Base-by-base conservation (phyloP, 2,888 invertebrate genomes). In the Leucophenga maculata region DNA sequence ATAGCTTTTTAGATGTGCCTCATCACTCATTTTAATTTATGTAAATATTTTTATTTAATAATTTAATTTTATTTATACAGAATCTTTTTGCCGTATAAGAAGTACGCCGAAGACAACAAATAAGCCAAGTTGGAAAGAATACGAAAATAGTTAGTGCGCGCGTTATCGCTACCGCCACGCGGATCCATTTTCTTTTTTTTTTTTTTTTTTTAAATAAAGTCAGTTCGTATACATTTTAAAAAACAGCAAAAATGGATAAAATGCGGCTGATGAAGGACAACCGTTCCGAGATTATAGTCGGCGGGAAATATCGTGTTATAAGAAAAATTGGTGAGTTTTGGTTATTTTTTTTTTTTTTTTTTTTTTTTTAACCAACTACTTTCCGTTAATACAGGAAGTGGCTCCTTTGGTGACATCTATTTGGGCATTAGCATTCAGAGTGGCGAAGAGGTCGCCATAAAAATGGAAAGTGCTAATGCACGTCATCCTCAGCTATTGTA, bases 391-490 rank as follows among this genome's bases (percentile, higher is more conserved):
- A 8, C 72, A 88, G 88, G 88, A 22, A 97, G 97, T 90, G 99
- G 99, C 82, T 99, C 99, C 78, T 99, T 99, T 89, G 99, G 99
- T 87, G 99, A 99, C 91, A 99, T 99, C 89, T 99, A 97, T 91
- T 91, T 99, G 89, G 98, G 96, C 79, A 94, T 96, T 91, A 95
- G 96, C 91, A 92, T 94, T 88, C 92, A 93, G 88, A 95, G 94
- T 91, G 96, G 96, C 89, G 96, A 96, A 93, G 99, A 99, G 92
- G 99, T 99, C 83, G 99, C 99, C 83, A 97, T 99, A 78, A 99
- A 99, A 91, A 92, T 99, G 89, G 99, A 99, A 92, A 95, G 95
- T 86, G 92, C 96, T 82, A 95, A 96, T 89, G 98, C 99, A 75
- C 94, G 98, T 84, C 99, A 99, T 90, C 99, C 99, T 50, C 99